Percentiles rank a stretch among this genome's conserved stretches.
These are phyloP conservation scores for Solenodon paradoxus DNA, from an alignment of 2,113 vertebrate species.

Conservation along the genomic window DNA sequence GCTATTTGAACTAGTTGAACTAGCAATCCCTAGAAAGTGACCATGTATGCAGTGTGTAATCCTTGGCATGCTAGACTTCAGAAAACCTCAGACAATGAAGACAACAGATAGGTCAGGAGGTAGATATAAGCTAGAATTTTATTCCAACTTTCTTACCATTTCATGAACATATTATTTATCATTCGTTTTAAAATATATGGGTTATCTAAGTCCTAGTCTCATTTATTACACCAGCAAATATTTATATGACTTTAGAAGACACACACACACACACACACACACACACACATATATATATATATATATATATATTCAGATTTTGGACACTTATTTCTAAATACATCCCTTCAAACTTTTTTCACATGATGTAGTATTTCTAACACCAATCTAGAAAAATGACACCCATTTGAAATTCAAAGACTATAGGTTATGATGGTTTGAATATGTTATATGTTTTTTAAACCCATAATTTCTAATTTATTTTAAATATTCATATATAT, in stretches of 20 bases:
- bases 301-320: neutral
- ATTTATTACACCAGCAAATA: neutral
- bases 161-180: neutral
- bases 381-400: neutral
- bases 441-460: neutral
- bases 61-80: neutral
- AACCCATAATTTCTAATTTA: neutral
- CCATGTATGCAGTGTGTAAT: neutral
- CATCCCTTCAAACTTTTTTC: neutral
- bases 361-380: neutral
- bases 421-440: neutral
- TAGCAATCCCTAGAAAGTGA: neutral
- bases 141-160: neutral
- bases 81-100: neutral
- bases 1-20: neutral
- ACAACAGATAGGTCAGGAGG: neutral
- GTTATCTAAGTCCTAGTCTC: neutral
- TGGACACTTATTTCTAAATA: neutral
- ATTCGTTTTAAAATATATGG: neutral
- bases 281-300: no score
- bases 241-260: neutral
- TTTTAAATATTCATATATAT: neutral
- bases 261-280: no score
- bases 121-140: neutral
- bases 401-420: neutral